A percentile compares a stretch with the other conserved stretches of the same genome.
Conservation (phyloP, 2,797 vertebrate species). For the Gouania willdenowi region DNA sequence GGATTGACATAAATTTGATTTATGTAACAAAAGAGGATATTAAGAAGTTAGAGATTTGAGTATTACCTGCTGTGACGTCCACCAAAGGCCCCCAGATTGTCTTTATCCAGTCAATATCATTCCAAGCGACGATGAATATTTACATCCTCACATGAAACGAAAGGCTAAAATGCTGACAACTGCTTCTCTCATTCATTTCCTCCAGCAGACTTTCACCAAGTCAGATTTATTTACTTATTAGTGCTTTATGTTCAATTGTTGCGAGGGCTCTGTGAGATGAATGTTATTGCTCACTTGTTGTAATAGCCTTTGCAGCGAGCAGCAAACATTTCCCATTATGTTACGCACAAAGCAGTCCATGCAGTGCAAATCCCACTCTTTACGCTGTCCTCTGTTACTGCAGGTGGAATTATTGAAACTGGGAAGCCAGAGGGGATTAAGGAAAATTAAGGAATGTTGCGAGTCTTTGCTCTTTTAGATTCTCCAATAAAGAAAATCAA, state of each 20-base stretch:
- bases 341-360: slow-evolving; percentile 11
- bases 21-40: no score
- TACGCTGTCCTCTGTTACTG: background rate
- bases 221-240: slow-evolving; percentile 27
- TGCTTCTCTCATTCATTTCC: slow-evolving; percentile 17
- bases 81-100: no score
- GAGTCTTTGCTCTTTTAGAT: slow-evolving; percentile 32
- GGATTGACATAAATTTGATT: no score
- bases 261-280: slow-evolving; percentile 12
- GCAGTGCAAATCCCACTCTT: slow-evolving; percentile 12
- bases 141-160: slow-evolving; percentile 11
- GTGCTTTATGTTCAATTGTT: slow-evolving; percentile 25
- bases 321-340: slow-evolving; percentile 14
- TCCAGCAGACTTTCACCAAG: slow-evolving; percentile 1
- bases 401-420: slow-evolving; percentile 19
- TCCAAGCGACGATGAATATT: no score
- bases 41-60: no score
- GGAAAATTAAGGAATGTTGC: slow-evolving; percentile 23
- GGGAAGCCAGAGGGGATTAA: slow-evolving; percentile 2
- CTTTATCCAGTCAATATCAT: no score
- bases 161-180: background rate
- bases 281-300: slow-evolving; percentile 13
- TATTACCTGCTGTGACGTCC: no score
- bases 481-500: slow-evolving; percentile 41
- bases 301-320: slow-evolving; percentile 16